Evolutionary conservation across 2,797 vertebrate species (phyloP).

Genomic region (Sebastes minor): DNA sequence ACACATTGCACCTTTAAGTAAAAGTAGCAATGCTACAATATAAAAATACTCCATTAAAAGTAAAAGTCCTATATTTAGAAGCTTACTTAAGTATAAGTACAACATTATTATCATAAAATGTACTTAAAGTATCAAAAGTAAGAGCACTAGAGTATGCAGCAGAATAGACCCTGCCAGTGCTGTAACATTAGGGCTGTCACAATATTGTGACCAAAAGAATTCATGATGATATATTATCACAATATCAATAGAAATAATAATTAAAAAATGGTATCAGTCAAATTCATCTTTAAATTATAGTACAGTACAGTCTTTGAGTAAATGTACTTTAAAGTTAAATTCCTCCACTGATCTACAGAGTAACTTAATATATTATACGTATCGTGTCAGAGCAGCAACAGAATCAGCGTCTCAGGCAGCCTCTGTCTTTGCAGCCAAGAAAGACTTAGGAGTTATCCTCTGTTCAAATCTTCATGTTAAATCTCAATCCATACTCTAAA

Average conservation of each 20-base stretch:
- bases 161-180: background rate
- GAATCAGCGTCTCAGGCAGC: background rate
- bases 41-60: background rate
- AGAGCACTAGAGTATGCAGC: background rate
- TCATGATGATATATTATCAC: too few relatives aligned
- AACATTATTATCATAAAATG: too few relatives aligned
- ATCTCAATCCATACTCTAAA: slow-evolving; percentile 37
- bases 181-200: too few relatives aligned
- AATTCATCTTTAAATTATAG: too few relatives aligned
- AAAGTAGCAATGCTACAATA: background rate
- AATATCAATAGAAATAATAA: too few relatives aligned
- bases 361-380: background rate
- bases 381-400: background rate
- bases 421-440: slow-evolving; percentile 18
- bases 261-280: too few relatives aligned
- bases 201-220: too few relatives aligned
- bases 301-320: background rate
- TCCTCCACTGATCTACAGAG: background rate
- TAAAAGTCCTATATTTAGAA: background rate
- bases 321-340: background rate
- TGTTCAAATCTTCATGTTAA: slow-evolving; percentile 36
- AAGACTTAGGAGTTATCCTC: slow-evolving; percentile 30
- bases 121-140: too few relatives aligned
- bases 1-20: background rate
- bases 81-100: background rate